These are phyloP conservation scores for Darwinula stevensoni DNA, from an alignment of 2,888 invertebrate genomes.

Conservation along the genomic window DNA sequence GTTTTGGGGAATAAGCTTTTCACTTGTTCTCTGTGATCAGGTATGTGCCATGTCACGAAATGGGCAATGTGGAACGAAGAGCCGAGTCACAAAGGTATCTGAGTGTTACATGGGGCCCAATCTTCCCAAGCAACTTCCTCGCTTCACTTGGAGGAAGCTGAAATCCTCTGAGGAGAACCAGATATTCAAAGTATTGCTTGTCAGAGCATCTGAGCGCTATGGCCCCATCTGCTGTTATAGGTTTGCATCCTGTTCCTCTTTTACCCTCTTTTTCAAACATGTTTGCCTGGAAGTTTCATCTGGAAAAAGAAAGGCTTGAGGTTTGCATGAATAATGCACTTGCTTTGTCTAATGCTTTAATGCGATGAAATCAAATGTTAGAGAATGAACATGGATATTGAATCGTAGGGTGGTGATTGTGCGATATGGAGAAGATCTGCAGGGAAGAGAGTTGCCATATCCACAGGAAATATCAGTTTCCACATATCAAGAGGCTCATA, in stretches of 20 bases:
- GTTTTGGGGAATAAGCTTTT: too few species aligned
- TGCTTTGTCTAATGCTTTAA: background rate
- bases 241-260: slow-evolving; percentile 13
- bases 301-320: background rate
- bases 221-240: slow-evolving; percentile 62
- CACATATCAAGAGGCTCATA: slow-evolving; percentile 41
- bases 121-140: slow-evolving; percentile 25
- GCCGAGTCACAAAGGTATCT: slow-evolving; percentile 11
- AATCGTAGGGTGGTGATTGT: slow-evolving; percentile 35
- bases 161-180: slow-evolving; percentile 28
- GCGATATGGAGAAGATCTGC: slow-evolving; percentile 28
- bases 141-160: slow-evolving; percentile 25
- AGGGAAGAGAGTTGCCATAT: slow-evolving; percentile 30
- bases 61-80: slow-evolving; percentile 31
- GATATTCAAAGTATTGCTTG: slow-evolving; percentile 35
- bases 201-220: slow-evolving; percentile 48
- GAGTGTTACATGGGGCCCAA: slow-evolving; percentile 38
- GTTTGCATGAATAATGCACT: background rate
- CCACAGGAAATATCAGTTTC: slow-evolving; percentile 37
- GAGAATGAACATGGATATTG: background rate
- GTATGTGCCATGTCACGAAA: slow-evolving; percentile 46
- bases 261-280: background rate
- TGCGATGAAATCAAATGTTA: background rate
- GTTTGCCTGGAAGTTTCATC: background rate
- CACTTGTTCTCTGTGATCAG: too few species aligned